Evolutionary conservation across 2,888 invertebrate species (phyloP).

Genomic region (Tipula lateralis): DNA sequence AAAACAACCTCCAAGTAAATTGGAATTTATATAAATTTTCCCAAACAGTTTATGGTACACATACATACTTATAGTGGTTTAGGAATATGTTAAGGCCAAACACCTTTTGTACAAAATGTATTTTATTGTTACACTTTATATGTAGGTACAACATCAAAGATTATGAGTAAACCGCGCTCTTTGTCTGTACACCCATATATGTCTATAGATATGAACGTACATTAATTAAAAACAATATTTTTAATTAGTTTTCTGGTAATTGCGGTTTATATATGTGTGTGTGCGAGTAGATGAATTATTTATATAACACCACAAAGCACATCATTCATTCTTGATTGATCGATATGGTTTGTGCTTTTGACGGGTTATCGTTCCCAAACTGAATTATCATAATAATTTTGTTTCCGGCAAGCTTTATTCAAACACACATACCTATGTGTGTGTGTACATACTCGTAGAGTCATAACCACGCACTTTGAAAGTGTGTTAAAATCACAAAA

Average conservation of each 20-base stretch:
- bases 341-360: background rate
- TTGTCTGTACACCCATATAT: no score
- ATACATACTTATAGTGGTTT: background rate
- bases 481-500: background rate
- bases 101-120: background rate
- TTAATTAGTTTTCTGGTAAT: background rate
- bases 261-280: background rate
- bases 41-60: background rate
- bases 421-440: background rate
- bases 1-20: background rate
- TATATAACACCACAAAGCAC: background rate
- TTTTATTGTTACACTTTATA: background rate
- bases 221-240: background rate
- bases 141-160: background rate
- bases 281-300: background rate
- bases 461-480: background rate
- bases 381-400: background rate
- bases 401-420: background rate
- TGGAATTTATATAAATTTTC: background rate
- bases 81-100: background rate
- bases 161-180: background rate
- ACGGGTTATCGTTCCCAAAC: background rate
- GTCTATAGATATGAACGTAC: no score
- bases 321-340: background rate
- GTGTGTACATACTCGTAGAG: background rate